A percentile compares a stretch with the other conserved stretches of the same genome.
Conservation (phyloP, 2,797 vertebrate genomes). For the Hemibagrus guttatus region DNA sequence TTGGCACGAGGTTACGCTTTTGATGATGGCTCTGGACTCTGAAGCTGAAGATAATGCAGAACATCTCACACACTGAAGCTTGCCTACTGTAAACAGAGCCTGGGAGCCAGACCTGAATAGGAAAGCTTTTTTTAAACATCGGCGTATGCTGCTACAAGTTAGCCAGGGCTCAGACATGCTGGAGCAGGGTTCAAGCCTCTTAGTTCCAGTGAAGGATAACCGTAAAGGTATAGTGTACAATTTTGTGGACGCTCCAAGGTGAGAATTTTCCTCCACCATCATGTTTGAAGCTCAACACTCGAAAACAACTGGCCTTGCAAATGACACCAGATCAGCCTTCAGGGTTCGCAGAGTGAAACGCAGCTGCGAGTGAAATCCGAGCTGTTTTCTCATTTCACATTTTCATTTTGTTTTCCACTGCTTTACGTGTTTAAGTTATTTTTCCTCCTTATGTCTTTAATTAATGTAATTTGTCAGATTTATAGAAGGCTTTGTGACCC, state of each 20-base stretch:
- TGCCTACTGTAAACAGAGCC: background rate
- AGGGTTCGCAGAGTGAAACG: background rate
- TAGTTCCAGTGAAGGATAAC: too few species aligned
- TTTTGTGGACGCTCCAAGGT: too few species aligned
- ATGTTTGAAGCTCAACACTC: background rate
- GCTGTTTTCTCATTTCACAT: slow-evolving; percentile 6
- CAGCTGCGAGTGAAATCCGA: background rate
- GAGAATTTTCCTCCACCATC: background rate
- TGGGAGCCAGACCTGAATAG: background rate
- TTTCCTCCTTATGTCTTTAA: background rate
- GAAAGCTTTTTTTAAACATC: background rate
- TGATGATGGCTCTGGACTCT: background rate
- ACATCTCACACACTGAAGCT: background rate
- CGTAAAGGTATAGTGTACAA: too few species aligned
- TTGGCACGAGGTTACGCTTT: background rate
- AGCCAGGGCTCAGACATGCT: too few species aligned
- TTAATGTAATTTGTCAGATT: background rate
- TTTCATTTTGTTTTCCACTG: background rate
- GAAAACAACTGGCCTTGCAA: background rate
- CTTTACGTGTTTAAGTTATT: background rate
- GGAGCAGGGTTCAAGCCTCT: too few species aligned
- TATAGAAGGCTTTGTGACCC: slow-evolving; percentile 17
- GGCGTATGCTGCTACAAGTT: background rate
- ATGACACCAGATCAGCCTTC: background rate
- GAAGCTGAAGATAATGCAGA: background rate